Evolutionary conservation across 2,797 vertebrate species (phyloP).

Genomic region (Pangasius sanitwongsei): DNA sequence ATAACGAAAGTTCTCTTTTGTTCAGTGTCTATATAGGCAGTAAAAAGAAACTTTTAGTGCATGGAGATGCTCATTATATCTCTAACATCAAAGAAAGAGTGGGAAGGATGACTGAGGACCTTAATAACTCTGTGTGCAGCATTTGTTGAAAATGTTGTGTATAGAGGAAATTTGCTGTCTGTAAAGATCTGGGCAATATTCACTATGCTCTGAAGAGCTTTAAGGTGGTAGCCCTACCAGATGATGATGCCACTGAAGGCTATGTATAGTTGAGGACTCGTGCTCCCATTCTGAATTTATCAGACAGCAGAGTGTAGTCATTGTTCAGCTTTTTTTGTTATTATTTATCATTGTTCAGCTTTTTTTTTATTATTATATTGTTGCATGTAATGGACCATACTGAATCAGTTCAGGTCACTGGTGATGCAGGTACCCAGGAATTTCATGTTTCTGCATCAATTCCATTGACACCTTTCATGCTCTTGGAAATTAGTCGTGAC

Average conservation of each 20-base stretch:
- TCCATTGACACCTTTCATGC: neutral
- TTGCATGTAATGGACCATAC: neutral
- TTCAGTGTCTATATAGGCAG: neutral
- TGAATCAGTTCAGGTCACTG: neutral
- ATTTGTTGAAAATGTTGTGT: slow-evolving; percentile 9
- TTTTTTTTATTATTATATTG: neutral
- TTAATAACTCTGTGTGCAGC: neutral
- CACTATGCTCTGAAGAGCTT: neutral
- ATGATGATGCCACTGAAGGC: neutral
- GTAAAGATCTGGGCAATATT: neutral
- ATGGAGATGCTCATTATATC: slow-evolving; percentile 6
- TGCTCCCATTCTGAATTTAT: neutral
- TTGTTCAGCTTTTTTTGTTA: neutral
- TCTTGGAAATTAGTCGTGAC: neutral
- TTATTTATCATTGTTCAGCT: no score
- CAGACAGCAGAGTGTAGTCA: neutral
- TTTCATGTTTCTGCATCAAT: neutral
- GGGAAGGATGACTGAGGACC: neutral
- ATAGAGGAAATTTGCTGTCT: neutral
- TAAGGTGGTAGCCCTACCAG: neutral
- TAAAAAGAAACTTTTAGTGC: neutral
- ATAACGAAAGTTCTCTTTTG: neutral
- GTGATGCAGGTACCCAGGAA: neutral
- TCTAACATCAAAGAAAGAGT: neutral
- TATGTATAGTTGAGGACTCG: neutral